These are phyloP conservation scores for Gymnothorax reevesii DNA, from an alignment of 2,797 vertebrate genomes.

Conservation along the genomic window DNA sequence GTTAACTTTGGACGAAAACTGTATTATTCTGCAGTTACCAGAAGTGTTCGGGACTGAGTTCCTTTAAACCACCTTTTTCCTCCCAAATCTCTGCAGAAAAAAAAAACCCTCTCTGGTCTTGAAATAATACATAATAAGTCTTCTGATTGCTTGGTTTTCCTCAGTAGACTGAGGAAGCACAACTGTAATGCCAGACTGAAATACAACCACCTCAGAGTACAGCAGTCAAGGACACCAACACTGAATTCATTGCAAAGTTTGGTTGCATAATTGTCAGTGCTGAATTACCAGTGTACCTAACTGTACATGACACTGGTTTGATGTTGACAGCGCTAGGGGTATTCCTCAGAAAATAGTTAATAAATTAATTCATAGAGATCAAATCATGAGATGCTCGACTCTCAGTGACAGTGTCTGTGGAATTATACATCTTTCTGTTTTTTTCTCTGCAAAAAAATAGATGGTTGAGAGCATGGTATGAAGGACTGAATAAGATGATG, in stretches of 20 bases:
- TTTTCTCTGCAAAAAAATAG: neutral
- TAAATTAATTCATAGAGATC: too few relatives aligned
- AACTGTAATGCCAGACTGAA: neutral
- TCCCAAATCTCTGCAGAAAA: neutral
- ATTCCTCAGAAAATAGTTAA: too few relatives aligned
- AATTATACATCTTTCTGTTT: neutral
- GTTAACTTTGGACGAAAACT: neutral
- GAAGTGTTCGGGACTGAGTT: neutral
- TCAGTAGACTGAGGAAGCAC: neutral
- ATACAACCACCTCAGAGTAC: neutral
- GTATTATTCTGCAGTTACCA: slow-evolving; percentile 1
- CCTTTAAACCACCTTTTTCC: neutral
- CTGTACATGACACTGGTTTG: neutral
- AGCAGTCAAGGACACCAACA: neutral
- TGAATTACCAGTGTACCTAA: neutral
- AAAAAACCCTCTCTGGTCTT: neutral
- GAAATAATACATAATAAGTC: neutral
- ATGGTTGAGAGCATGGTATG: neutral
- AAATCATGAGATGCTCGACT: neutral
- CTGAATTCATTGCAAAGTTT: neutral
- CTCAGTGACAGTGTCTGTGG: neutral
- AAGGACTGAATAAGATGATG: neutral
- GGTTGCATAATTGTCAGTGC: neutral
- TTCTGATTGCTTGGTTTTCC: neutral
- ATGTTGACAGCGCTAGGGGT: neutral